phyloP scores from a whole-genome alignment of 2,113 vertebrate genomes.

The Vombatus ursinus region DNA sequence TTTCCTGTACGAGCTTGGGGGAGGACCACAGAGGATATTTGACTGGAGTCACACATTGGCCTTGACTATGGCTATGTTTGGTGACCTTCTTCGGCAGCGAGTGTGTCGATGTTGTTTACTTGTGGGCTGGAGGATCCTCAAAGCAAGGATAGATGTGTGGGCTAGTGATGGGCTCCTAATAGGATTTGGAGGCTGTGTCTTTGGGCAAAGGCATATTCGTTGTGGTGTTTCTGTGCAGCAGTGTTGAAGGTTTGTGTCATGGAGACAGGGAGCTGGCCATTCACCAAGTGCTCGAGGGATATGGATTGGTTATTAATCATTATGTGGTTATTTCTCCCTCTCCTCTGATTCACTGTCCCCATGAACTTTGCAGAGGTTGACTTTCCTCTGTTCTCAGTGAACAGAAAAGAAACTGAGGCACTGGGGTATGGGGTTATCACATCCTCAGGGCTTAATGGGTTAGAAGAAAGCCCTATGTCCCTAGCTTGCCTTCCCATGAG shows the following conservation, averaged over 20 bases:
- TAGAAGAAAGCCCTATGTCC: not conserved
- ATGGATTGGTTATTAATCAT: not conserved
- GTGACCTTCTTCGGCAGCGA: not conserved
- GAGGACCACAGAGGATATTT: conserved; percentile 40
- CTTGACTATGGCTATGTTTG: conserved; percentile 1
- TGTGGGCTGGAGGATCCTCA: conserved; percentile 11
- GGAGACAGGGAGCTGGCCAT: not conserved
- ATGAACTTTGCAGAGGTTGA: not conserved
- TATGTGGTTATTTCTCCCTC: not conserved
- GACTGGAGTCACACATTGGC: conserved; percentile 35
- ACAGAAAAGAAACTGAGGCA: not conserved
- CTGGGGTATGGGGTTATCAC: not conserved
- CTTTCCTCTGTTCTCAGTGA: not conserved
- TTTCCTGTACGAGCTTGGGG: conserved; percentile 11
- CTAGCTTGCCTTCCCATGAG: not conserved
- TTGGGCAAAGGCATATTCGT: conserved; percentile 2
- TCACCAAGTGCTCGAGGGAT: not conserved
- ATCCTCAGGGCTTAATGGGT: not conserved
- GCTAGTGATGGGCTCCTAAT: not conserved
- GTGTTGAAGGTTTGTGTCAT: not conserved
- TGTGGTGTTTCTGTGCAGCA: not conserved
- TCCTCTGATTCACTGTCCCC: not conserved
- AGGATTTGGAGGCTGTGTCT: not conserved
- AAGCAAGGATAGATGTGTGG: not conserved
- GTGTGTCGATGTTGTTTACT: not conserved